Base-by-base conservation (phyloP, 2,797 vertebrate species). In the Choloepus didactylus region DNA sequence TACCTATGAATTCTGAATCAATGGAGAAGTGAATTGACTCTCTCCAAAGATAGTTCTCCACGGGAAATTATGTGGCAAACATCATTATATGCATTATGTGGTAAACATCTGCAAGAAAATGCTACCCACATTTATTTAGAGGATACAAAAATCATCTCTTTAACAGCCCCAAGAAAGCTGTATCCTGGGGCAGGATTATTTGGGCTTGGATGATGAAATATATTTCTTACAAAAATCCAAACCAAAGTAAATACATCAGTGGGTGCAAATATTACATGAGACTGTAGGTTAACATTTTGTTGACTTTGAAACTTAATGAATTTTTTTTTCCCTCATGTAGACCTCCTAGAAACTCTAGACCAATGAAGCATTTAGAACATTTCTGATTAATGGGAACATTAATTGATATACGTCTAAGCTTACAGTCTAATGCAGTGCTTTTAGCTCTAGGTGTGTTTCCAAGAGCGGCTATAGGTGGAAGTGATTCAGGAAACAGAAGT, bases 401-500 rank as follows among this genome's bases (percentile, higher is more conserved):
- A 41, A 75, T n/a, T 35, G 3, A 14, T 14, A 31, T 27, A 8
- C 6, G 21, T 18, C 6, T 3, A 35, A 62, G 59, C 14, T 31
- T 19, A 38, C 3, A 19, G 10, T 21, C 31, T 6, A 27, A 4
- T 12, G n/a, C 1, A 1, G 12, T 21, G 29, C 35, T 16, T 46
- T 75, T 51, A 29, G 67, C 25, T 38, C 9, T 15, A 4, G n/a
- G 44, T 19, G 3, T 44, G 51, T 41, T 66, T 49, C 11, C n/a
- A 7, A 5, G 46, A 66, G 2, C 19, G 6, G 5, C 9, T 1
- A 2, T 4, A 9, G n/a, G 12, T 3, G 18, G 89, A 44, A 8
- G 11, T 9, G 16, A 5, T 8, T 38, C 15, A 23, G 9, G 27
- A 5, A 0, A 0, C 9, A 12, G 38, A 4, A 59, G 35, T 1